Base-by-base conservation (phyloP, 2,797 vertebrate species). In the Oryzias dopingdopingensis region DNA sequence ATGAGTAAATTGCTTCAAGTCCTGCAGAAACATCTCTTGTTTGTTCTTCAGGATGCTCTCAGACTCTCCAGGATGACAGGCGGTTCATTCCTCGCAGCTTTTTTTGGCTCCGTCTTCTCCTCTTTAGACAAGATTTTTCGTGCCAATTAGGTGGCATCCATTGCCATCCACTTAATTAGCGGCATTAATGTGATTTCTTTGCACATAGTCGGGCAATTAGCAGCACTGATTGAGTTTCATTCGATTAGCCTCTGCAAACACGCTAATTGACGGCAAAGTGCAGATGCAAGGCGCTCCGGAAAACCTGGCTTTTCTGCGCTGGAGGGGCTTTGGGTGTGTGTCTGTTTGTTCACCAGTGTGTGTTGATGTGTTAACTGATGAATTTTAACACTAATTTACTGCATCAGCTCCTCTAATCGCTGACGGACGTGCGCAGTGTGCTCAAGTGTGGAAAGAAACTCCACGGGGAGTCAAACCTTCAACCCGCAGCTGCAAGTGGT, bases 201-300 rank as follows among this genome's bases (percentile, higher is more conserved):
- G 92, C 92, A 96, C 95, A 94, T 95, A 96, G 94, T 94, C 90
- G 91, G 91, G 89, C 92, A 96, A 97, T 97, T 97, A 97, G 94
- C 89, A 88, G 91, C 90, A 88, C 93, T 97, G 95, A 98, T 96
- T 95, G 95, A 95, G 92, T 95, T 96, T 97, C 93, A 95, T 97
- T 94, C 94, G 93, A 97, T 98, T 98, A 97, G 94, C 92, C 94
- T 95, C 92, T 84, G 93, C 94, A 96, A 97, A 98, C 96, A 96
- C 85, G 90, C 91, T 96, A 96, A 97, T 95, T 96, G 95, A 94
- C 89, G 93, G 89, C 86, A 72, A 91, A 90, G 92, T 93, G 93
- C 93, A 94, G 94, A 95, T 92, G 93, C 93, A 90, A 87, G 89
- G 86, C 89, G 87, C 59, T 58, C 49, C 92, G 91, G 88, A 89